Evolutionary conservation across 30 jellyfish, hydroid and myxozoan species (phyloP).

Genomic region (Catostylus mosaicus): DNA sequence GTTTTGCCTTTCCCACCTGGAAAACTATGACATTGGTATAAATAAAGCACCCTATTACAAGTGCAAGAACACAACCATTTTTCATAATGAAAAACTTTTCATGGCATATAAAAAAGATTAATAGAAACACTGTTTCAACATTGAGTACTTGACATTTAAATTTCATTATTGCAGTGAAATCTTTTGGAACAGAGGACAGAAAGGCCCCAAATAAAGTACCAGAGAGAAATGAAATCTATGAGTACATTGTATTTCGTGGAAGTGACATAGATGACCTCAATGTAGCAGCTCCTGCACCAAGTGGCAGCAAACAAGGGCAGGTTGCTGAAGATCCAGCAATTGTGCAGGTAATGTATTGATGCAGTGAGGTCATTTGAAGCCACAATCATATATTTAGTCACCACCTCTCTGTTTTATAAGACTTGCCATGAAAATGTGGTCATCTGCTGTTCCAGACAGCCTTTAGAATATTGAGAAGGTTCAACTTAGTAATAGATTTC

Average conservation of each 20-base stretch:
- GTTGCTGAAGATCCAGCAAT: constrained; percentile 93
- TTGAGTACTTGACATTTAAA: background rate
- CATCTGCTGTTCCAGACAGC: no score
- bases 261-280: constrained; percentile 89
- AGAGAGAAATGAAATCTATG: constrained; percentile 87
- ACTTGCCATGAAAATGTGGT: no score
- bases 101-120: no score
- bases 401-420: background rate
- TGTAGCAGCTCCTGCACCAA: constrained; percentile 88
- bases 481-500: no score
- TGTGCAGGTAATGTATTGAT: constrained; percentile 81
- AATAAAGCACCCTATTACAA: no score
- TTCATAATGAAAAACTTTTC: no score
- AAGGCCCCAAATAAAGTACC: constrained; percentile 75
- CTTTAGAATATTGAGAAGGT: no score
- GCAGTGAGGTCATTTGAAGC: constrained; percentile 1
- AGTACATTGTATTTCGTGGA: constrained; percentile 91
- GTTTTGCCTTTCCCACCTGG: no score
- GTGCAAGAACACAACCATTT: no score
- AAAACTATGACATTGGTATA: no score
- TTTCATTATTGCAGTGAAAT: constrained; percentile 57
- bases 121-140: no score
- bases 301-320: constrained; percentile 34
- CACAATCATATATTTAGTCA: no score
- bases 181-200: constrained; percentile 92